phyloP scores from a whole-genome alignment of 1,140 invertebrate species.

The Sogatella furcifera region DNA sequence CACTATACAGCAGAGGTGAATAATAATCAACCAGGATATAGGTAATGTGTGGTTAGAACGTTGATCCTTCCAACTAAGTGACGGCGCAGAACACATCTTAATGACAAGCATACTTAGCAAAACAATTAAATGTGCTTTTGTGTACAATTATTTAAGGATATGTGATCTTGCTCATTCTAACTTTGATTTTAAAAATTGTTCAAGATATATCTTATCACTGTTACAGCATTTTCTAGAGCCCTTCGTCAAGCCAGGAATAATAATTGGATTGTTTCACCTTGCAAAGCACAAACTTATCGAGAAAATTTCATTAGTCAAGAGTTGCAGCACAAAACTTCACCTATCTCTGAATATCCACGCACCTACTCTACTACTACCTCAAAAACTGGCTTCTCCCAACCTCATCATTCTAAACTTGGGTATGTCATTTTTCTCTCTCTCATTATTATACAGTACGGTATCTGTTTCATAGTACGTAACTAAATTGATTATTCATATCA shows the following conservation, averaged over 20 bases:
- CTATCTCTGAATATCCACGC: slow-evolving; percentile 61
- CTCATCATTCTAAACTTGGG: slow-evolving; percentile 67
- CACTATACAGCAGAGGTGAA: no score
- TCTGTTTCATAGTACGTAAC: no score
- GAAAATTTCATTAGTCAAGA: slow-evolving; percentile 40
- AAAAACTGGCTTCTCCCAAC: slow-evolving; percentile 67
- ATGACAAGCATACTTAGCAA: no score
- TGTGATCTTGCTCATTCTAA: no score
- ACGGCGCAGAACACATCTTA: no score
- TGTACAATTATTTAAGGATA: no score
- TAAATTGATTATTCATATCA: no score
- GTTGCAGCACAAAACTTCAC: slow-evolving; percentile 50
- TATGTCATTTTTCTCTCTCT: slow-evolving; percentile 31
- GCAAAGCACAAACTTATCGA: slow-evolving; percentile 31
- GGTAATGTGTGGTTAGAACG: no score
- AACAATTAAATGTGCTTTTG: no score
- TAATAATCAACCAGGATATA: no score
- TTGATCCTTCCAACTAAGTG: no score
- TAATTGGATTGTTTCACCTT: slow-evolving; percentile 32
- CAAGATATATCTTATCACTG: not conserved
- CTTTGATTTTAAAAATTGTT: no score
- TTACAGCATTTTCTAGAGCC: slow-evolving; percentile 56
- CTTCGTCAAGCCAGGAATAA: slow-evolving; percentile 37
- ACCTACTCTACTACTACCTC: slow-evolving; percentile 64
- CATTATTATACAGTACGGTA: not conserved